phyloP scores from a whole-genome alignment of 2,797 vertebrate genomes.

The Coccyzus lansbergi region DNA sequence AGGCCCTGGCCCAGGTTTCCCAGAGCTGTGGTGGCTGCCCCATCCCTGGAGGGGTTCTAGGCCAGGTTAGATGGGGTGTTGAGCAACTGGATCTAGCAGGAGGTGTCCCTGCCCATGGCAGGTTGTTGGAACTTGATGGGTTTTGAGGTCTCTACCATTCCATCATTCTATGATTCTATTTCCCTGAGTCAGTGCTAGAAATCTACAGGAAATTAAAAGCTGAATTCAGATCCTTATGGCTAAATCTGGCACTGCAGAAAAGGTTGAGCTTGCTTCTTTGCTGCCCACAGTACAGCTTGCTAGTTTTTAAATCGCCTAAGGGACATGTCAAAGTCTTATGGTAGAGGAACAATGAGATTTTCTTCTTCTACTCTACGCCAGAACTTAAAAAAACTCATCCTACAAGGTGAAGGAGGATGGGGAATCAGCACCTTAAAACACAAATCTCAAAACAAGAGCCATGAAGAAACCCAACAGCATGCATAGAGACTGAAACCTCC shows the following conservation, averaged over 20 bases:
- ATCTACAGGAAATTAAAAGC: background rate
- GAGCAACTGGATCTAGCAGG: too few relatives aligned
- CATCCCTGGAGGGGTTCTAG: too few relatives aligned
- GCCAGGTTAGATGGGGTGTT: too few relatives aligned
- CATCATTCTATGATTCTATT: background rate
- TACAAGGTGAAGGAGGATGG: background rate
- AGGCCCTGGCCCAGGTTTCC: too few relatives aligned
- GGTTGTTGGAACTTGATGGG: too few relatives aligned
- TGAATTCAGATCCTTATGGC: background rate
- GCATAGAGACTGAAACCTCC: background rate
- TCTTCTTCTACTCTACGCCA: background rate
- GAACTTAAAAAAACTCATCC: background rate
- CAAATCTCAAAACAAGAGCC: background rate
- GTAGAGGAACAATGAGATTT: background rate
- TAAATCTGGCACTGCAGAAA: background rate
- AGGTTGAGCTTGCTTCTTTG: background rate
- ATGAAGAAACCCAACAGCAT: background rate
- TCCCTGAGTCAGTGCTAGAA: background rate
- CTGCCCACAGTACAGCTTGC: background rate
- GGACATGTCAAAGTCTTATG: background rate
- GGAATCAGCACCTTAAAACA: background rate
- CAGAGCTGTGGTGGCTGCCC: too few relatives aligned
- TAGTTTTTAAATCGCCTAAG: background rate
- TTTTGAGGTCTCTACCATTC: too few relatives aligned
- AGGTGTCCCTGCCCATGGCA: too few relatives aligned